Conservation (phyloP, 2,888 invertebrate species). For the Clusia tigrina region DNA sequence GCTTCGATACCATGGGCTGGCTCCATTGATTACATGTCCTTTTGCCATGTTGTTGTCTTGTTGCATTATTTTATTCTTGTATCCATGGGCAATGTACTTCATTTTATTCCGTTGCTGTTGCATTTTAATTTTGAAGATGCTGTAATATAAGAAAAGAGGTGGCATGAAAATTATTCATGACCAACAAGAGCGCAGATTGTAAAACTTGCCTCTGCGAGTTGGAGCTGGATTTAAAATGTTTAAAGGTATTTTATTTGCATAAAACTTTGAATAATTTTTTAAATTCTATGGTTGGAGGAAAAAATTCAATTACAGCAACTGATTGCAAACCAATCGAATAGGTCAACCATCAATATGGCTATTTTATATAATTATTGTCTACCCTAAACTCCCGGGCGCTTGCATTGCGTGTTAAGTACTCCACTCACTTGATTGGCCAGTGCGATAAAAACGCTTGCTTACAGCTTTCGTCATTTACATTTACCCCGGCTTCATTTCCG, state of each 20-base stretch:
- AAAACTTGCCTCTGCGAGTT: no score
- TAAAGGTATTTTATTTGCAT: no score
- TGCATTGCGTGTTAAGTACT: not conserved
- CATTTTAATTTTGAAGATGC: not conserved
- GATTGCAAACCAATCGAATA: no score
- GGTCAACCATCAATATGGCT: no score
- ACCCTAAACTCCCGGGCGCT: not conserved
- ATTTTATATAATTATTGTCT: no score
- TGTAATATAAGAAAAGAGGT: not conserved
- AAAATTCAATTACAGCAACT: no score
- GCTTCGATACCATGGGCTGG: not conserved
- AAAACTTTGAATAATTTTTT: no score
- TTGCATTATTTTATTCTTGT: not conserved
- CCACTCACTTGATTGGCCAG: slow-evolving; percentile 1
- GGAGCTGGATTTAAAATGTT: no score
- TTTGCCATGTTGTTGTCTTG: not conserved
- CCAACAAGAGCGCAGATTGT: not conserved
- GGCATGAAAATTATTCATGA: slow-evolving; percentile 1
- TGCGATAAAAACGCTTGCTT: not conserved
- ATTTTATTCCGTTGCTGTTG: not conserved
- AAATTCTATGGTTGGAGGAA: no score
- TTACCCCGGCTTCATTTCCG: not conserved
- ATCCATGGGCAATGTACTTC: slow-evolving; percentile 1
- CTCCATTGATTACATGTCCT: not conserved
- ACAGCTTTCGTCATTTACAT: not conserved